Evolutionary conservation across 1,140 invertebrate genomes (phyloP), one percentile per base, ranked within the genome.

Genomic region (Neodiprion lecontei): DNA sequence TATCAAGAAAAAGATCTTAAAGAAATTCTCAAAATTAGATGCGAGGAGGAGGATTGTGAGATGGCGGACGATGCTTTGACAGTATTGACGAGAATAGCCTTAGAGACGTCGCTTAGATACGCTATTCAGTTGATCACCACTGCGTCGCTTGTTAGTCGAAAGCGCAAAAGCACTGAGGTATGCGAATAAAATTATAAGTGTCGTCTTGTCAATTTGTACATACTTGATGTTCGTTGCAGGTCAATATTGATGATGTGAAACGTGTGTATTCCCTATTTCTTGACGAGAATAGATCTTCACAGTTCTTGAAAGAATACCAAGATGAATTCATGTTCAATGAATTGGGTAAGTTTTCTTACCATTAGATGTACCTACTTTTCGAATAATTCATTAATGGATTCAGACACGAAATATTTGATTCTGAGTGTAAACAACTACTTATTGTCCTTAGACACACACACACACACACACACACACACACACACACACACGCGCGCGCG

Each of bases 121-220:
- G 95, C 97, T n/a, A 99, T 99, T 87, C 98, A 99, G 84, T 91
- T 99, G 7, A 99, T 99, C 78, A 98, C 97, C 53, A 96, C 97
- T 0, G 95, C 98, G 0, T 96, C 95, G 82, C 91, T 99, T 28
- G 96, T 99, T 49, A 93, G 96, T 73, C 90, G 91, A 48, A 92
- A 90, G 88, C 93, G 91, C 77, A 99, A 98, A 89, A 94, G 95
- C 7, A 92, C 91, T 7, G 95, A 96, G 90, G 95, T 95, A 78
- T 68, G 23, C 5, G 21, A 72, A 17, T 74, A 12, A 61, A 75
- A 74, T 8, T 21, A 21, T 70, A 53, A 53, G 28, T 40, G 28
- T 40, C 28, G 0, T 65, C 21, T 72, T 72, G 8, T 72, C 1
- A n/a, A 10, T 17, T 28, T 40, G 5, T 40, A 40, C 73, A 75